Evolutionary conservation across 2,888 invertebrate species (phyloP).

Genomic region (Flabesymbios commensalis): DNA sequence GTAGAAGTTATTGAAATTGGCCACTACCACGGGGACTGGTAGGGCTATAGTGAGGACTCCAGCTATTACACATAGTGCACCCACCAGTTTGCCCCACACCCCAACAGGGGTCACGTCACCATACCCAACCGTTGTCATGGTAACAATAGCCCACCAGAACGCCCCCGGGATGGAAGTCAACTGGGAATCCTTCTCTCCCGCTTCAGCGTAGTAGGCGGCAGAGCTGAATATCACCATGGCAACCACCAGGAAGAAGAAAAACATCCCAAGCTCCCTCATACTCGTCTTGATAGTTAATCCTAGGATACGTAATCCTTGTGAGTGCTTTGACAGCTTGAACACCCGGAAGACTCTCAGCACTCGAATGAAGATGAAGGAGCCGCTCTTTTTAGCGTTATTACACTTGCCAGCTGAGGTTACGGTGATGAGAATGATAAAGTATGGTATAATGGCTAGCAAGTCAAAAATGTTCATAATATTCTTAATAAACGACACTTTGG

Average conservation of each 20-base stretch:
- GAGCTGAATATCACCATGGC: constrained; percentile 57
- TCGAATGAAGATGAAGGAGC: constrained; percentile 47
- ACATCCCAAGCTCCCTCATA: constrained; percentile 55
- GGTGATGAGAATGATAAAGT: constrained; percentile 50
- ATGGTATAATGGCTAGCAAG: constrained; percentile 55
- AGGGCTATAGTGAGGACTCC: constrained; percentile 45
- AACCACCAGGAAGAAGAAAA: constrained; percentile 56
- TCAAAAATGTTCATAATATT: constrained; percentile 57
- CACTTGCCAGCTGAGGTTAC: constrained; percentile 42
- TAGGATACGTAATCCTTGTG: constrained; percentile 55
- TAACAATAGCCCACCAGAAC: constrained; percentile 60
- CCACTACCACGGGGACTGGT: constrained; percentile 44
- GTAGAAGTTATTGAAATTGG: constrained; percentile 45
- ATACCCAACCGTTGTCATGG: constrained; percentile 46
- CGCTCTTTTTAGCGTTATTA: constrained; percentile 37
- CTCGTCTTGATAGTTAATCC: constrained; percentile 55
- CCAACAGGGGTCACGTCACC: constrained; percentile 45
- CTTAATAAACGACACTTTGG: constrained; percentile 47
- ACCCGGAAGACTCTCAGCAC: constrained; percentile 55
- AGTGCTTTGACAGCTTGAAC: constrained; percentile 58
- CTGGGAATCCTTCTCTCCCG: constrained; percentile 41
- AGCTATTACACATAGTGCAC: constrained; percentile 41
- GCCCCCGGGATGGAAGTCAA: constrained; percentile 57
- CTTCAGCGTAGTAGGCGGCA: constrained; percentile 57
- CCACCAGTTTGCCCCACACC: constrained; percentile 42